Percentiles rank a stretch among this genome's conserved stretches.
Conservation (phyloP, 2,888 invertebrate species). For the Mythimna ferrago region DNA sequence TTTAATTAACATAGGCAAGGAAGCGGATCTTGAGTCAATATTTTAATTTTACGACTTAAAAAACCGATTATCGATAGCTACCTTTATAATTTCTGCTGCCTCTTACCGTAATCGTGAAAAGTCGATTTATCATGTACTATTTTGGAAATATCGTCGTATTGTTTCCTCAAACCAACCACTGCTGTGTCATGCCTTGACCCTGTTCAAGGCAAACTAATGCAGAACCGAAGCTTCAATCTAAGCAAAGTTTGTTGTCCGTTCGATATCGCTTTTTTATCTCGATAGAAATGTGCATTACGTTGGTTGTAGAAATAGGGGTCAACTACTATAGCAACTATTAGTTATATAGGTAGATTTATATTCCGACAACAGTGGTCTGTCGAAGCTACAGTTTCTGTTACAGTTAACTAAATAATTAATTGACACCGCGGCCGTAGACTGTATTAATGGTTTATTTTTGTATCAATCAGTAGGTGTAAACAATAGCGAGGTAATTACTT, state of each 20-base stretch:
- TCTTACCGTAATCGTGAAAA: neutral
- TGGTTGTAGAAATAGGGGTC: neutral
- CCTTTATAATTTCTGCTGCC: neutral
- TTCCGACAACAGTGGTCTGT: neutral
- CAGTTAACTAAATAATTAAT: neutral
- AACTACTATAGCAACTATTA: neutral
- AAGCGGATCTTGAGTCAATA: neutral
- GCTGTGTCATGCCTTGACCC: neutral
- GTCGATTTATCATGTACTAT: neutral
- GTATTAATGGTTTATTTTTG: conserved; percentile 35
- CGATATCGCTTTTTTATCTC: neutral
- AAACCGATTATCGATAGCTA: too few relatives aligned
- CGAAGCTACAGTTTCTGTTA: neutral
- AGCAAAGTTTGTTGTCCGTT: neutral
- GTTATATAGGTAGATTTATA: neutral
- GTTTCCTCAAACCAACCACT: neutral
- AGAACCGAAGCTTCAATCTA: neutral
- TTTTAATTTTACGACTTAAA: too few relatives aligned
- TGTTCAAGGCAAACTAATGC: neutral
- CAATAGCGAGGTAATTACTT: conserved; percentile 35
- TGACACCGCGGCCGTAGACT: neutral
- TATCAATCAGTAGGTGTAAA: conserved; percentile 39
- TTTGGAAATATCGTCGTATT: neutral
- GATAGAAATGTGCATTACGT: neutral
- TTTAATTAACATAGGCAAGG: neutral